Conservation (phyloP, 2,888 invertebrate genomes). For the Cerastoderma edule region DNA sequence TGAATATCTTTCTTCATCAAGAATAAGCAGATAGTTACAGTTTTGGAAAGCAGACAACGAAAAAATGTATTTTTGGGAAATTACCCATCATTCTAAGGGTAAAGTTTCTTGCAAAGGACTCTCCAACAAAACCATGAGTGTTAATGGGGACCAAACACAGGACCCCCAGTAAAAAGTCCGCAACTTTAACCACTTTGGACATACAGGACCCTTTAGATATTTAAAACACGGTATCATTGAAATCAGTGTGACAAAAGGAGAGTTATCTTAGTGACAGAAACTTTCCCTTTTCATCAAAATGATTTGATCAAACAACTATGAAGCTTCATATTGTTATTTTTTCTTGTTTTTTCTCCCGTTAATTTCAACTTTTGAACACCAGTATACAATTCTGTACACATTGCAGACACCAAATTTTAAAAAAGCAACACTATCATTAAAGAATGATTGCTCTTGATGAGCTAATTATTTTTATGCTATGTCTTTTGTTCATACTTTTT, state of each 20-base stretch:
- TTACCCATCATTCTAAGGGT: background rate
- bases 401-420: too few species aligned
- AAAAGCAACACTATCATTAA: too few species aligned
- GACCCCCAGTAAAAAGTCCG: too few species aligned
- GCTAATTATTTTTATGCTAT: too few species aligned
- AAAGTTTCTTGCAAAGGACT: background rate
- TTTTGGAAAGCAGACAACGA: too few species aligned
- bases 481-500: too few species aligned
- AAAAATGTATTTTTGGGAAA: too few species aligned
- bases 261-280: conserved; percentile 1
- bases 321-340: background rate
- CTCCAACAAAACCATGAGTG: background rate
- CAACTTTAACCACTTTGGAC: background rate
- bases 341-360: background rate
- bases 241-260: conserved; percentile 3
- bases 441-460: too few species aligned
- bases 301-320: too few species aligned
- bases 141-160: too few species aligned
- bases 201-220: background rate
- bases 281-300: background rate
- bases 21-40: too few species aligned
- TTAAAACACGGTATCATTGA: background rate
- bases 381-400: background rate
- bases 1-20: too few species aligned
- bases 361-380: background rate